Base-by-base conservation (phyloP, 2,113 vertebrate genomes). In the Mormyrus iriodes region DNA sequence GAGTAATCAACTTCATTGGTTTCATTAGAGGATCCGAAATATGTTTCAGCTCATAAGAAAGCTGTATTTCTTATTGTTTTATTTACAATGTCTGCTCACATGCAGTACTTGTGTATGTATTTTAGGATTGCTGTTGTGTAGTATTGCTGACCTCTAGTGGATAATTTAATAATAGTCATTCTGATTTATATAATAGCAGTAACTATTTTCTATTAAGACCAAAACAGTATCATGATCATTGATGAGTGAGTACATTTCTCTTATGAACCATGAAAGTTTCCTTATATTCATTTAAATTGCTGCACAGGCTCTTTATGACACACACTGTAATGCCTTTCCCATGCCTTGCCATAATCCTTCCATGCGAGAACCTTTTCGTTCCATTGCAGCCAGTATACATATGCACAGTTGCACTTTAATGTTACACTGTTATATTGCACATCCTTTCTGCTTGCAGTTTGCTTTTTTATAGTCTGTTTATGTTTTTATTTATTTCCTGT, bases 71-170 rank as follows among this genome's bases (percentile, higher is more conserved):
- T 1, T 79, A 79, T 79, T 19, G 73, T 42, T 42, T 79, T 42
- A 42, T 79, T 79, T 79, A 19, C 73, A 42, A 13, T 76, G 13
- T 79, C 73, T 79, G 8, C 15, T 3, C 4, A 17, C 17, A 2
- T 42, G 19, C 35, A 79, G 31, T 19, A 17, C 73, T 35, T 17
- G 8, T n/a, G 24, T 27, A 24, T 65, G 61, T 65, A n/a, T 65
- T 69, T 69, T n/a, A 0, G 10, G 61, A 69, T 69, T 69, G 61
- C 61, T 31, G 27, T 87, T 49, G 89, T 46, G 88, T 88, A 24
- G 88, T 88, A 24, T 49, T 12, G 84, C 4, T 92, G 92, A 89
- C 92, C 91, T 90, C 92, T 92, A 88, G 86, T 92, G 91, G 91
- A 42, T 42, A 42, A 79, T 79, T 79, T 42, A 79, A 79, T 79